A percentile compares a stretch with the other conserved stretches of the same genome.
phyloP scores from a whole-genome alignment of 2,888 invertebrate genomes.

The Hypsopygia costalis region DNA sequence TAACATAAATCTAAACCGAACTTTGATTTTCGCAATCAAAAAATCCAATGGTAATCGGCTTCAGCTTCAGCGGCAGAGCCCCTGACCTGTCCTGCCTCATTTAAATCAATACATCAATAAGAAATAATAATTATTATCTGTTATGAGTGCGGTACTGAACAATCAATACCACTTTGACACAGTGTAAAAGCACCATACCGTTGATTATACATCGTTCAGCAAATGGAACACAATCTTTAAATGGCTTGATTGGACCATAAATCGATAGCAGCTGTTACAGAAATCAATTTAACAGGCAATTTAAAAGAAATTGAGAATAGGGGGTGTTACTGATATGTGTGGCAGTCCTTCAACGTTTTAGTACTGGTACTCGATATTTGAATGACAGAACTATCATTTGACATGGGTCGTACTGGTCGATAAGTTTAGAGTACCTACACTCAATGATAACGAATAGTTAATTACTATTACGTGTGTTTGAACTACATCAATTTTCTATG shows the following conservation, averaged over 20 bases:
- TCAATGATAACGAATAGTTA: no score
- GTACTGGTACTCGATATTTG: slow-evolving; percentile 2
- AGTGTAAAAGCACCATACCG: not conserved
- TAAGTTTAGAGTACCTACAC: not conserved
- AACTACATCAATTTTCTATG: no score
- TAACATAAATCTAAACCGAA: no score
- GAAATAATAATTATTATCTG: no score
- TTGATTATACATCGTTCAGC: not conserved
- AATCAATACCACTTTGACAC: no score
- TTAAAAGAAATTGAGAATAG: slow-evolving; percentile 60
- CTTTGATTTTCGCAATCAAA: no score
- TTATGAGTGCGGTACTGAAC: no score
- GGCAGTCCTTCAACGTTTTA: slow-evolving; percentile 20
- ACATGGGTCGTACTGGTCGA: not conserved
- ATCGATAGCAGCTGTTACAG: slow-evolving; percentile 60
- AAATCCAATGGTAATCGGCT: no score
- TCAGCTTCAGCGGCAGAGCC: no score
- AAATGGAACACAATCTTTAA: not conserved
- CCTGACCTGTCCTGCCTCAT: no score
- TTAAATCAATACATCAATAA: no score
- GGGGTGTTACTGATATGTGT: slow-evolving; percentile 42
- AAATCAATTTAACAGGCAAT: slow-evolving; percentile 65
- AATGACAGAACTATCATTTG: slow-evolving; percentile 9
- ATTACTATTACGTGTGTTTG: no score
- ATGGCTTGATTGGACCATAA: slow-evolving; percentile 63